Evolutionary conservation across 2,113 vertebrate genomes (phyloP), one percentile per base, ranked within the genome.

Genomic region (Eclectus roratus): DNA sequence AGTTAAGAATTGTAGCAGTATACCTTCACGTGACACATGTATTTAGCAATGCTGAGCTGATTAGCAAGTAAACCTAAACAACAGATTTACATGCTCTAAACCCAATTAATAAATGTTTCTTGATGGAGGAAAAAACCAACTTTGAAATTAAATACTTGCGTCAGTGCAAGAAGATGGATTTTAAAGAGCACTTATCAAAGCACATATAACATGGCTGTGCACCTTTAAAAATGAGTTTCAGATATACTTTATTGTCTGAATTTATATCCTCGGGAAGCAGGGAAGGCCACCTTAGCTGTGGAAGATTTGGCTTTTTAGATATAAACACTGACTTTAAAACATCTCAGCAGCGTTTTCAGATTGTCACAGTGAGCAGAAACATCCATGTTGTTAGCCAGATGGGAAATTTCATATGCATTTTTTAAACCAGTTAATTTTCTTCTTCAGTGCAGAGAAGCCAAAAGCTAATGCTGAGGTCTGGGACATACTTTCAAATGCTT

Each of bases 41-140:
- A 94, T 94, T 97, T 96, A 94, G 93, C 77, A 95, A 86, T 94
- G 91, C 89, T 91, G 83, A 95, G 66, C 88, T 94, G 94, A 89
- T 94, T 94, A 96, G 79, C 64, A 85, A 82, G 85, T 82, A 96
- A 96, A 94, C 72, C 89, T 53, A 94, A 94, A 92, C 84, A 91
- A 72, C 49, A 95, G 39, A 71, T 76, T 76, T 76, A 44, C 3
- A 7, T 72, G 37, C 81, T 90, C 87, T 93, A 93, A 93, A 88
- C 65, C 29, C 47, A 90, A 85, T 96, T 79, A 88, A 95, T 91
- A 96, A 86, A 71, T 55, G 41, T 94, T 92, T 77, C 86, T 93
- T 91, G 86, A 87, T 66, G 70, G 58, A 95, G 35, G 18, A 3
- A 10, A 53, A 78, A 82, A 76, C 9, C 69, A 79, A 72, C 66